phyloP scores from a whole-genome alignment of 2,888 invertebrate species.

The Lithophane leautieri region DNA sequence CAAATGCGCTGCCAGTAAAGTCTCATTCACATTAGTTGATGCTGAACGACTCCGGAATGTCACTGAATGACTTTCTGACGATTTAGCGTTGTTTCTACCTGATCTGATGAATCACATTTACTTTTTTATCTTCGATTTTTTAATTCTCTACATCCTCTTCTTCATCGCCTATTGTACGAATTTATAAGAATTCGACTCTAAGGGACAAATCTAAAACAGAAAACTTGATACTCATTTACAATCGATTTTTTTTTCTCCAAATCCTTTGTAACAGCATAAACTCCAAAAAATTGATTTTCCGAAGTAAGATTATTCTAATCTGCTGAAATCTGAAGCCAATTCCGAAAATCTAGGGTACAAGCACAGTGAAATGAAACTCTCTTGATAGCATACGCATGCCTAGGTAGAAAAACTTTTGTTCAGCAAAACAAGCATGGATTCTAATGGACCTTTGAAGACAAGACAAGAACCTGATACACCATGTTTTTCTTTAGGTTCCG shows the following conservation, averaged over 20 bases:
- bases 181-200: not conserved
- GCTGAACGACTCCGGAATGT: slow-evolving; percentile 23
- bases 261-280: too few relatives aligned
- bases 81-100: slow-evolving; percentile 12
- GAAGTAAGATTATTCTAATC: not conserved
- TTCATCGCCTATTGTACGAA: not conserved
- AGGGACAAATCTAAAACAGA: too few relatives aligned
- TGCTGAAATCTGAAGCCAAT: not conserved
- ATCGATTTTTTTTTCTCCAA: too few relatives aligned
- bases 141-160: not conserved
- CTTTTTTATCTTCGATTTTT: not conserved
- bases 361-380: not conserved
- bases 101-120: slow-evolving; percentile 1
- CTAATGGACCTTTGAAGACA: not conserved
- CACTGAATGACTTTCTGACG: slow-evolving; percentile 8
- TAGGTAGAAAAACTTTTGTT: not conserved
- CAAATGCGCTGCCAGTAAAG: slow-evolving; percentile 18
- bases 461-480: not conserved
- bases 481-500: not conserved
- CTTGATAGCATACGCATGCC: not conserved
- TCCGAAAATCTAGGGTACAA: not conserved
- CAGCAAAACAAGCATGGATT: not conserved
- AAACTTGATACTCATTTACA: too few relatives aligned
- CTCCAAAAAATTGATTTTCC: not conserved
- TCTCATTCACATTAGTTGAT: not conserved